A percentile compares a stretch with the other conserved stretches of the same genome.
phyloP scores from a whole-genome alignment of 2,888 invertebrate genomes.

The Drosophila glabriapex region DNA sequence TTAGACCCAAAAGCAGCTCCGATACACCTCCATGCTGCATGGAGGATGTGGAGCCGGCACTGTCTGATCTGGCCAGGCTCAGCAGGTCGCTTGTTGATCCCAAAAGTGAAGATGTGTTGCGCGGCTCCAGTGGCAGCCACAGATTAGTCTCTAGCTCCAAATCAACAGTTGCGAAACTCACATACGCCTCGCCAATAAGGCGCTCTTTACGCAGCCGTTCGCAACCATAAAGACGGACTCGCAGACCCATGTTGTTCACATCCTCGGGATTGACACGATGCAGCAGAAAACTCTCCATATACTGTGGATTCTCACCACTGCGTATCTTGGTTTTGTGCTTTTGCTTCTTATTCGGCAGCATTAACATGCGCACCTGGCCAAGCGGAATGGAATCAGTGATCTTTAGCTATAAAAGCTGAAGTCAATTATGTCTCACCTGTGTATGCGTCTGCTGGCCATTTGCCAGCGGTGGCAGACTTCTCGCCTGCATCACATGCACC shows the following conservation, averaged over 20 bases:
- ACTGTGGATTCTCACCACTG: constrained; percentile 95
- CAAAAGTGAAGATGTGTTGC: constrained; percentile 87
- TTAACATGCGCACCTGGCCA: constrained; percentile 91
- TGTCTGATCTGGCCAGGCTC: constrained; percentile 95
- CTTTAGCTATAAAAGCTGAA: not conserved
- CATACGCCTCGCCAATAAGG: constrained; percentile 95
- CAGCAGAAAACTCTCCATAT: constrained; percentile 95
- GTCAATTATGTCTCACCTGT: constrained; percentile 87
- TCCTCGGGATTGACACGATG: constrained; percentile 97
- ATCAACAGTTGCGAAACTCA: constrained; percentile 95
- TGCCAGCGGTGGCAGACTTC: constrained; percentile 91
- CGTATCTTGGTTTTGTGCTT: constrained; percentile 97
- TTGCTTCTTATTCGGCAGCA: constrained; percentile 96
- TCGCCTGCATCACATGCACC: constrained; percentile 95
- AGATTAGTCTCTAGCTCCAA: constrained; percentile 95
- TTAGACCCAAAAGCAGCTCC: constrained; percentile 94
- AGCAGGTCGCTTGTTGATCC: constrained; percentile 88
- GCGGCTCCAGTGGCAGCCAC: constrained; percentile 94
- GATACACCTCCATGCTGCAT: constrained; percentile 96
- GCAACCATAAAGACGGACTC: constrained; percentile 96
- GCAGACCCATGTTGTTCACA: constrained; percentile 95
- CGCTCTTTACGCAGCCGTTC: constrained; percentile 97
- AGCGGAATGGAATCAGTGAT: not conserved
- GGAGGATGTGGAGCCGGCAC: constrained; percentile 97
- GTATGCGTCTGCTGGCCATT: constrained; percentile 89